Percentiles rank a stretch among this genome's conserved stretches.
These are phyloP conservation scores for Rotaria socialis DNA, from an alignment of 2,888 invertebrate genomes.

Conservation along the genomic window DNA sequence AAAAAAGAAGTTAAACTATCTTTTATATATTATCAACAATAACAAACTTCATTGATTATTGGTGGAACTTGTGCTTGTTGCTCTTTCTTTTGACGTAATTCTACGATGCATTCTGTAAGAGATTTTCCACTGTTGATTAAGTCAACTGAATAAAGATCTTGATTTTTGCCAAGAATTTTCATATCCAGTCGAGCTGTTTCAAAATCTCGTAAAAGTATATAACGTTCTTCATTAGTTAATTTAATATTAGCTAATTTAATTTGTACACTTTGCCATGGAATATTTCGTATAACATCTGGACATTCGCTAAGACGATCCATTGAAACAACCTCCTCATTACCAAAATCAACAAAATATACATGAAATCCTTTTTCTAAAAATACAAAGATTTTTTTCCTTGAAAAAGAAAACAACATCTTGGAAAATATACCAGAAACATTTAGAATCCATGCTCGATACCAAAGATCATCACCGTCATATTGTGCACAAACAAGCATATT, in stretches of 20 bases:
- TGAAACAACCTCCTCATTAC: background rate
- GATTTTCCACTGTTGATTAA: background rate
- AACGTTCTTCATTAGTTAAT: conserved; percentile 31
- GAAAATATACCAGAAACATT: background rate
- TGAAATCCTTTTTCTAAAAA: background rate
- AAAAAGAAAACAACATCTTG: background rate
- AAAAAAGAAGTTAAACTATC: background rate
- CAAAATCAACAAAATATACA: conserved; percentile 31
- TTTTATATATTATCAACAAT: too few species aligned
- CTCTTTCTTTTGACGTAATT: background rate
- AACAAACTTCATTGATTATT: background rate
- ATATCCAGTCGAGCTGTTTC: background rate
- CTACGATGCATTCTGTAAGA: background rate
- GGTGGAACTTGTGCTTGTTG: background rate
- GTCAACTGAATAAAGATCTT: background rate
- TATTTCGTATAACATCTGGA: background rate
- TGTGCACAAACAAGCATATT: background rate
- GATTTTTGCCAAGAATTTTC: background rate
- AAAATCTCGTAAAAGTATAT: background rate
- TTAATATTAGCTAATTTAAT: background rate
- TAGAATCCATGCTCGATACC: conserved; percentile 35
- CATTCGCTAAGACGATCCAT: background rate
- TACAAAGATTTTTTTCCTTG: background rate
- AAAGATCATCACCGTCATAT: background rate
- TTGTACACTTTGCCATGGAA: conserved; percentile 30